Evolutionary conservation across 2,113 vertebrate genomes (phyloP), one percentile per base, ranked within the genome.

Genomic region (Oxyruncus cristatus): DNA sequence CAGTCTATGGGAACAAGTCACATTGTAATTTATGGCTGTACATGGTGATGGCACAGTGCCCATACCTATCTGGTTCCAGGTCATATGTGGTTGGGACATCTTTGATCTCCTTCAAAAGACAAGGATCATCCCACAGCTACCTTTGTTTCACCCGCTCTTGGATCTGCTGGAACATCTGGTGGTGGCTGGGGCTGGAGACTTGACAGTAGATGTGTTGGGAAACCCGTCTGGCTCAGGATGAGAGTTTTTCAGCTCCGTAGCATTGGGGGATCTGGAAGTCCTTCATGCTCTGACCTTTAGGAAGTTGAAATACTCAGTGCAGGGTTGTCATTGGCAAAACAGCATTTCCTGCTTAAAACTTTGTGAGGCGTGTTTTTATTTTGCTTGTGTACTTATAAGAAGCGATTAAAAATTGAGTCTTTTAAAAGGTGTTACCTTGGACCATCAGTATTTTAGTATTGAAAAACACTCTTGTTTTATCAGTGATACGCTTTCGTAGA

Each of bases 221-320:
- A 90, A 81, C 61, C 37, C 22, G 2, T 30, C 75, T 95, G 92
- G 90, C 65, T 75, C 55, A 44, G 47, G 59, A 73, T 70, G 42
- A 94, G 87, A 77, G 85, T 53, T 94, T 88, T 88, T 95, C 61
- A 91, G 47, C 53, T 96, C 89, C 77, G 76, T 3, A 86, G 44
- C 14, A 74, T 24, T 92, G 74, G 79, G 81, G 56, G 65, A 96
- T 88, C 85, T 93, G 83, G 59, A 89, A 89, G 49, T 85, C 96
- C 97, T 93, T 96, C 85, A 84, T 35, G 3, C 12, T 79, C 73
- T 84, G 85, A 65, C 91, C 63, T 90, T 87, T 94, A 93, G 67
- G 90, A 81, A 91, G 32, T 30, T 84, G 88, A 95, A 92, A 94
- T 82, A 14, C 84, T 95, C 1, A 1, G 33, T 74, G 11, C 24